These are phyloP conservation scores for Perca fluviatilis DNA, from an alignment of 2,113 vertebrate genomes.

Conservation along the genomic window DNA sequence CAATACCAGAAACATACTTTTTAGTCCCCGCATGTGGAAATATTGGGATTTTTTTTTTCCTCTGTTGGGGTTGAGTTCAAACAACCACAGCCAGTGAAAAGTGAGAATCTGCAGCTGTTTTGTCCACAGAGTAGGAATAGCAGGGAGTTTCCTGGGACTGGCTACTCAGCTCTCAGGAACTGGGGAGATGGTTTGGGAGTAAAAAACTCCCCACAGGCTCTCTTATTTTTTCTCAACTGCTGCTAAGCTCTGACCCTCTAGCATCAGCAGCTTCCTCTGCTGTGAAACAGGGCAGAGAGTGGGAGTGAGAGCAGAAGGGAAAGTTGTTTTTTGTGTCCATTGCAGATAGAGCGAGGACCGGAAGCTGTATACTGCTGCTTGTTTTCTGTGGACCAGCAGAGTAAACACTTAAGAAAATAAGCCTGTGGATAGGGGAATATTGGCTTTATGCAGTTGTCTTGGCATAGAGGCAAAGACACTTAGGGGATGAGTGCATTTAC, in stretches of 20 bases:
- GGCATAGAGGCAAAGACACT: neutral
- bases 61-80: conserved; percentile 42
- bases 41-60: neutral
- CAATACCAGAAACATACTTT: neutral
- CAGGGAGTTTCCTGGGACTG: conserved; percentile 79
- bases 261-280: conserved; percentile 72
- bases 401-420: conserved; percentile 10
- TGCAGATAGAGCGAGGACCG: conserved; percentile 40
- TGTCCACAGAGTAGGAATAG: conserved; percentile 43
- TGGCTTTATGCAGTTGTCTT: conserved; percentile 11
- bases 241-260: conserved; percentile 58
- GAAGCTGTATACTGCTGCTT: conserved; percentile 48
- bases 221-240: conserved; percentile 48
- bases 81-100: conserved; percentile 54
- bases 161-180: conserved; percentile 62
- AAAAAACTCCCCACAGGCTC: conserved; percentile 66
- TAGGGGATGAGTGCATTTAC: neutral
- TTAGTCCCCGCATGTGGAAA: neutral
- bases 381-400: conserved; percentile 23
- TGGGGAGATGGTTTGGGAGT: conserved; percentile 59
- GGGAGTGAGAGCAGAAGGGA: conserved; percentile 75
- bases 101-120: conserved; percentile 78
- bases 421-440: neutral
- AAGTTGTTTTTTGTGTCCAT: conserved; percentile 38
- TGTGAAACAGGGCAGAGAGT: conserved; percentile 71